Base-by-base conservation (phyloP, 2,888 invertebrate species). In the Rhorus exstirpatorius region DNA sequence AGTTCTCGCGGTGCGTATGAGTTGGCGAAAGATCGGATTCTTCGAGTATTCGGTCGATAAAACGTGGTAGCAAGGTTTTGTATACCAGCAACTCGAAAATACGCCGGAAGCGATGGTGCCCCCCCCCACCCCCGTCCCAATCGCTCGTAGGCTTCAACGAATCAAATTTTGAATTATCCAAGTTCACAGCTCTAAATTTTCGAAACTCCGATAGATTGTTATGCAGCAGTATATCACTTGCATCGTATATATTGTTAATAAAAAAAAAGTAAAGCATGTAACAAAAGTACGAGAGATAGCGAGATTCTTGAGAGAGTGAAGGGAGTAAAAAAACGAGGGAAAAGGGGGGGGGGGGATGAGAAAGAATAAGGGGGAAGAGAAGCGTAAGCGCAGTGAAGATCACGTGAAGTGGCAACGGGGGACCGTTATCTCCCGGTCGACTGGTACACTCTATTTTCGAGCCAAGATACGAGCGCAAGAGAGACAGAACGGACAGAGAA, bases 401-500 rank as follows among this genome's bases (percentile, higher is more conserved):
- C 65, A 74, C 68, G 55, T 38, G 55, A 84, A 82, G 79, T 86
- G 79, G 85, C 88, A 84, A 91, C 76, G 89, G 91, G 91, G 91
- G 89, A 91, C 87, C 87, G 89, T 92, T 92, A 92, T 92, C 92
- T 92, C 89, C 88, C 89, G 87, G 87, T 86, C 86, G 89, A 85
- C 88, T 87, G 87, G 87, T 88, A 81, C 80, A 89, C 91, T 90
- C 90, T 90, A 90, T 90, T 92, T n/a, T 89, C 89, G 87, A 90
- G 89, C 87, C 87, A 86, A 91, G 91, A 91, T 91, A 92, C 86
- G 86, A 67, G 61, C 1, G 55, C 38, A 38, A 63, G 38, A 75
- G 17, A 65, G 35, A 67, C 38, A 71, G 44, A 46, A n/a, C n/a
- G n/a, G 53, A 17, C 49, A 60, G 49, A 70, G 58, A 65, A 35